Evolutionary conservation across 2,113 vertebrate species (phyloP).

Genomic region (Saccopteryx leptura): DNA sequence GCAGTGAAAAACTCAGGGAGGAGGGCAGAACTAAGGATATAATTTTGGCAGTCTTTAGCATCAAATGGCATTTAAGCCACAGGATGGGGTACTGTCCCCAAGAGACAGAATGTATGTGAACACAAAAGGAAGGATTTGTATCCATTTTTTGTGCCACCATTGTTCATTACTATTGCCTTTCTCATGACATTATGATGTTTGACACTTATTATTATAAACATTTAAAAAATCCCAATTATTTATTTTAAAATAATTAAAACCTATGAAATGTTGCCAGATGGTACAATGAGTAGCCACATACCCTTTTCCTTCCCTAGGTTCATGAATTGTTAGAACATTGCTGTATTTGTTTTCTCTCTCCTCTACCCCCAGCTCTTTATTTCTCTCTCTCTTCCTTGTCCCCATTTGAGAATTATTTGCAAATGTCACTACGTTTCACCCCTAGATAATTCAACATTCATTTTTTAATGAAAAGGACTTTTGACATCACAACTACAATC

Average conservation of each 20-base stretch:
- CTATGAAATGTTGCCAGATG: neutral
- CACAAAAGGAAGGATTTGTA: neutral
- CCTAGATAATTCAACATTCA: neutral
- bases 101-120: neutral
- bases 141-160: neutral
- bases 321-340: neutral
- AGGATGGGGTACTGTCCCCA: neutral
- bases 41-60: neutral
- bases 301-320: neutral
- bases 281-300: neutral
- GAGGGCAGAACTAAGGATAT: neutral
- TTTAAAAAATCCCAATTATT: neutral
- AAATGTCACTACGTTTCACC: neutral
- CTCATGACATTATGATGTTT: neutral
- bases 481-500: neutral
- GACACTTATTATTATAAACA: neutral
- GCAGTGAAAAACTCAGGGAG: neutral
- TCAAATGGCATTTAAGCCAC: neutral
- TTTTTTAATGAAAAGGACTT: neutral
- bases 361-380: too few species aligned
- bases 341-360: neutral
- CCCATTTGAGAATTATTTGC: neutral
- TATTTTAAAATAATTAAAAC: conserved; percentile 38
- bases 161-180: neutral
- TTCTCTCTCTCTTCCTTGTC: neutral